Evolutionary conservation across 2,113 vertebrate genomes (phyloP).

Genomic region (Suncus etruscus): DNA sequence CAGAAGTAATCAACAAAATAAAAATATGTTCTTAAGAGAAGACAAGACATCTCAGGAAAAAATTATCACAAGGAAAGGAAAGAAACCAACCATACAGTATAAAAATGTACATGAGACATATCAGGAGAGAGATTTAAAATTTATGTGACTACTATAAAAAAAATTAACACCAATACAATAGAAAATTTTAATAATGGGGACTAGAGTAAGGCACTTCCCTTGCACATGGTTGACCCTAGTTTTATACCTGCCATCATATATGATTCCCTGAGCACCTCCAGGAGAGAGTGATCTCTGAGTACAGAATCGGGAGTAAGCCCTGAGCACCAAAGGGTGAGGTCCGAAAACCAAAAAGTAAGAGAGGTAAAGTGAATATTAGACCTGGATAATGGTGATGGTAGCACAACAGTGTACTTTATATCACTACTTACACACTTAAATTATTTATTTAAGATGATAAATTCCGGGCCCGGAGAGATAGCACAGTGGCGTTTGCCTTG

Average conservation of each 20-base stretch:
- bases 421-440: background rate
- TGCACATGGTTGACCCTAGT: no score
- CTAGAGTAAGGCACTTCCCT: no score
- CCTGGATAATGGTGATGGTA: background rate
- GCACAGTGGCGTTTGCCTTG: no score
- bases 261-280: no score
- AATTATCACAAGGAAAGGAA: background rate
- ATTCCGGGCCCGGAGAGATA: background rate
- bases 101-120: constrained; percentile 6
- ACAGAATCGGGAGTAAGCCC: background rate
- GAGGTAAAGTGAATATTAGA: background rate
- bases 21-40: background rate
- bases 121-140: constrained; percentile 30
- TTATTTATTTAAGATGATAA: background rate
- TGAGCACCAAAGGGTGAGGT: no score
- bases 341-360: no score
- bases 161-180: background rate
- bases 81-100: background rate
- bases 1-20: background rate
- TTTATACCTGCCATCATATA: no score
- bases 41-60: background rate
- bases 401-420: background rate
- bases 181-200: background rate
- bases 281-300: background rate
- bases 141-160: background rate